A percentile compares a stretch with the other conserved stretches of the same genome.
Evolutionary conservation across 1,140 invertebrate species (phyloP).

Genomic region (Bombus superbus): DNA sequence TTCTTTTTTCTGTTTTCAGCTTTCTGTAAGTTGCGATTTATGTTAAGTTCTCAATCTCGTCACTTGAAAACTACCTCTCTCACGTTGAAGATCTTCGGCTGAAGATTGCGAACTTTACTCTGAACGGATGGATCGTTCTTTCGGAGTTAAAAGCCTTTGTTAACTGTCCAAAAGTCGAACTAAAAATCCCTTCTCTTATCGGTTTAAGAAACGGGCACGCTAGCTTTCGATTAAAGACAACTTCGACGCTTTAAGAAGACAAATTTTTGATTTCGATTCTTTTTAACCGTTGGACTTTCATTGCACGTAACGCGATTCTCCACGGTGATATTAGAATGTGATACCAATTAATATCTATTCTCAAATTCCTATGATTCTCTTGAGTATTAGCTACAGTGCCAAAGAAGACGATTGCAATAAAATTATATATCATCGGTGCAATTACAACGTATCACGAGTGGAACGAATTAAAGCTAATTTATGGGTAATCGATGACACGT

Average conservation of each 20-base stretch:
- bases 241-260: background rate
- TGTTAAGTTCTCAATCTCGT: conserved; percentile 13
- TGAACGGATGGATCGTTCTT: background rate
- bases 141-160: background rate
- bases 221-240: background rate
- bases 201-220: background rate
- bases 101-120: conserved; percentile 8
- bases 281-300: background rate
- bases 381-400: background rate
- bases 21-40: conserved; percentile 31
- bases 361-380: too few relatives aligned
- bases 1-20: conserved; percentile 34
- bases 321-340: background rate
- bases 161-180: background rate
- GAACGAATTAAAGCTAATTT: background rate
- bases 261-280: background rate
- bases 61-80: conserved; percentile 11
- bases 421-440: background rate
- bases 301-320: background rate
- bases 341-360: background rate
- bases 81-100: conserved; percentile 30
- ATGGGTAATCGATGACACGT: background rate
- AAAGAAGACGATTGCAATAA: background rate
- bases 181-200: background rate
- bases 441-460: background rate